These are phyloP conservation scores for Discoglossus pictus DNA, from an alignment of 2,797 vertebrate genomes.

Conservation along the genomic window DNA sequence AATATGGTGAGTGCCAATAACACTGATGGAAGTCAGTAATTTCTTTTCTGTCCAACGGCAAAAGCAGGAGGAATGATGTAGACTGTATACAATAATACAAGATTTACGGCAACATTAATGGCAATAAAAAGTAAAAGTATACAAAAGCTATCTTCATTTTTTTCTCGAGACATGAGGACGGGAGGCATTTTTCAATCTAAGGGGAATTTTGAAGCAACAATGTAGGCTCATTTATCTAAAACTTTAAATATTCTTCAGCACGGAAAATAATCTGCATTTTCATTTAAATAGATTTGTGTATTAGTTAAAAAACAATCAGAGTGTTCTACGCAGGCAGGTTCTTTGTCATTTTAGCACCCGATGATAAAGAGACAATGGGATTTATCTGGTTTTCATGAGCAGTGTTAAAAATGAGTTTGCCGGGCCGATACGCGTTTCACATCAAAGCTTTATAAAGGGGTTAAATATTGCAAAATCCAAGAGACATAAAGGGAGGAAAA, in stretches of 20 bases:
- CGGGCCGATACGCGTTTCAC: too few species aligned
- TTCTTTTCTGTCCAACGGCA: slow-evolving; percentile 87
- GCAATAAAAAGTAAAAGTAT: slow-evolving; percentile 66
- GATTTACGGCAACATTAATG: slow-evolving; percentile 68
- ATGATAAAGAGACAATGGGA: too few species aligned
- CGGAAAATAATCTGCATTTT: slow-evolving; percentile 5
- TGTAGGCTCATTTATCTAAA: slow-evolving; percentile 49
- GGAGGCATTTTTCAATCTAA: slow-evolving; percentile 65
- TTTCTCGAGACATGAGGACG: slow-evolving; percentile 58
- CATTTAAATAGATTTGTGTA: slow-evolving; percentile 18
- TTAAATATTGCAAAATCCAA: too few species aligned
- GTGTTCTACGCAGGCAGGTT: neutral
- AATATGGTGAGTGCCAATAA: slow-evolving; percentile 86
- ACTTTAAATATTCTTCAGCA: slow-evolving; percentile 58
- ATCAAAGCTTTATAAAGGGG: too few species aligned
- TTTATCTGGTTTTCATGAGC: too few species aligned
- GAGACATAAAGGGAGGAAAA: too few species aligned
- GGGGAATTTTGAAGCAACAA: slow-evolving; percentile 60
- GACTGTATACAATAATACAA: slow-evolving; percentile 66
- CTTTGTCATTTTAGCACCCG: neutral
- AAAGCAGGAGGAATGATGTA: slow-evolving; percentile 75
- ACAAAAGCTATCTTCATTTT: slow-evolving; percentile 65
- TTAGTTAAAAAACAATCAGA: slow-evolving; percentile 8
- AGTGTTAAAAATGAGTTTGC: too few species aligned
- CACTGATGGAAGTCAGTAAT: slow-evolving; percentile 90